Conservation (phyloP, 2,888 invertebrate genomes). For the Melieria omissa region DNA sequence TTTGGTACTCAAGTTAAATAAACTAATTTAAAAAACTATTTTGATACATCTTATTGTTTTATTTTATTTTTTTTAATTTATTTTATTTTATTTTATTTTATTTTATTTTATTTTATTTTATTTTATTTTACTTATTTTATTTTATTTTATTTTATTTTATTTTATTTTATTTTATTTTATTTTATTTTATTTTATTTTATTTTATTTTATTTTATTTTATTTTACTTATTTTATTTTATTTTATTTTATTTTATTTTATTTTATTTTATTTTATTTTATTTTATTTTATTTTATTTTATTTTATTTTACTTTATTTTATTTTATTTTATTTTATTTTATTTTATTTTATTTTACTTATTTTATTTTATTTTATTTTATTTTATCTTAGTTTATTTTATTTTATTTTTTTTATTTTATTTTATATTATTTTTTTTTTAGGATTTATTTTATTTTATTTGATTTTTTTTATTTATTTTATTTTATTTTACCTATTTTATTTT, state of each 20-base stretch:
- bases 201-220: neutral
- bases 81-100: too few relatives aligned
- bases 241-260: constrained; percentile 8
- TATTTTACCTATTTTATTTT: neutral
- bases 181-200: neutral
- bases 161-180: neutral
- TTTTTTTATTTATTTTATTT: neutral
- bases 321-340: neutral
- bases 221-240: constrained; percentile 1
- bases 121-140: too few relatives aligned
- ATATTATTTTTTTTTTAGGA: constrained; percentile 1
- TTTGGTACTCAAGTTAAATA: too few relatives aligned
- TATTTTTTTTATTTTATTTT: neutral
- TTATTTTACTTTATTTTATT: constrained; percentile 4
- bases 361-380: constrained; percentile 5
- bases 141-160: neutral
- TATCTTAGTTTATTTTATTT: neutral
- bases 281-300: constrained; percentile 8
- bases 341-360: neutral
- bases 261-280: neutral
- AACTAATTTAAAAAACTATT: too few relatives aligned
- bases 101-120: too few relatives aligned
- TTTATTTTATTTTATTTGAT: constrained; percentile 6
- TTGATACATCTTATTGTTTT: too few relatives aligned
- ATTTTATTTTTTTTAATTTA: too few relatives aligned